Percentiles rank a stretch among this genome's conserved stretches.
Evolutionary conservation across 2,113 vertebrate genomes (phyloP).

Genomic region (Ancistrus triradiatus): DNA sequence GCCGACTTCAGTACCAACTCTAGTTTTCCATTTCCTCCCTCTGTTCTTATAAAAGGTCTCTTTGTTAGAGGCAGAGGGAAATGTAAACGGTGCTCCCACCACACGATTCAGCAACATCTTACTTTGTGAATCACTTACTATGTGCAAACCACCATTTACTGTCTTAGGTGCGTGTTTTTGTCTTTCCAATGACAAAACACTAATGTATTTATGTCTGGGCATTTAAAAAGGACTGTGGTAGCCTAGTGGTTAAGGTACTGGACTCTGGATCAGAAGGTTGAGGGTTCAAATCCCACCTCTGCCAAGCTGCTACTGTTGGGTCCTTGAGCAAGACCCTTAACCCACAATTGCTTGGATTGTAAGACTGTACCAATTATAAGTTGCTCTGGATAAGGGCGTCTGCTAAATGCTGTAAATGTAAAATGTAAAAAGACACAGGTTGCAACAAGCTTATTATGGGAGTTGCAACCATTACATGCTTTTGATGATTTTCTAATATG

Average conservation of each 20-base stretch:
- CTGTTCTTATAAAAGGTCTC: conserved; percentile 8
- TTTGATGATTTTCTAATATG: conserved; percentile 22
- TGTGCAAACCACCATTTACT: neutral
- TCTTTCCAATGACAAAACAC: conserved; percentile 6
- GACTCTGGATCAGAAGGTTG: no score
- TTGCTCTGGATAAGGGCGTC: no score
- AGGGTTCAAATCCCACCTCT: no score
- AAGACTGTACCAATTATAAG: no score
- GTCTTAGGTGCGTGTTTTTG: neutral
- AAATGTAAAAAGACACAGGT: no score
- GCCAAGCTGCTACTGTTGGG: no score
- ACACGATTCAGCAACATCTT: conserved; percentile 3
- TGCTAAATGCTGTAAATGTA: no score
- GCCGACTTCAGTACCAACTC: neutral
- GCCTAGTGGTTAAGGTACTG: no score
- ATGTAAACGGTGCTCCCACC: neutral
- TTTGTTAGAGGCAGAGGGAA: conserved; percentile 27
- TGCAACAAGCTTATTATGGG: neutral
- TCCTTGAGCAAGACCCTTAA: no score
- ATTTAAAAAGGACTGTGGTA: neutral
- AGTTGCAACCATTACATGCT: neutral
- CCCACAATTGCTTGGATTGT: no score
- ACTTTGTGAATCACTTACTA: neutral
- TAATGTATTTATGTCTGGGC: neutral
- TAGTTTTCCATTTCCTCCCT: neutral